phyloP scores from a whole-genome alignment of 2,797 vertebrate species.

The Paedocypris micromegethes region DNA sequence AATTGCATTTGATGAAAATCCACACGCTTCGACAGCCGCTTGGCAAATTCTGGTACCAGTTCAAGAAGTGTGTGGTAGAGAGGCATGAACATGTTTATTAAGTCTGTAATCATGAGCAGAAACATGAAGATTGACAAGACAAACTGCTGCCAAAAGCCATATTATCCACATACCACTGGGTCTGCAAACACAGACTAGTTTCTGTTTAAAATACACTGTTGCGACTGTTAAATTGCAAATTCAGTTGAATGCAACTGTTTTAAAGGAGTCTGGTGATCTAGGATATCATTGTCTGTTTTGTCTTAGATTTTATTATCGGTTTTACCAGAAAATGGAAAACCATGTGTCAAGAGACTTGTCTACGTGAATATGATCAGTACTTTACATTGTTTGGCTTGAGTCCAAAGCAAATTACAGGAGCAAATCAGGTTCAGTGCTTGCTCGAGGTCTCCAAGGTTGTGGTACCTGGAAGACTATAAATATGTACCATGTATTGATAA shows the following conservation, averaged over 20 bases:
- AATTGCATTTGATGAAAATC: neutral
- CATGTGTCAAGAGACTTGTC: too few relatives aligned
- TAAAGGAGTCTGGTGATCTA: constrained; percentile 13
- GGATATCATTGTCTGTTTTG: too few relatives aligned
- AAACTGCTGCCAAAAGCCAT: constrained; percentile 30
- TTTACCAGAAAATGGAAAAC: too few relatives aligned
- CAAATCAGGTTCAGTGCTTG: too few relatives aligned
- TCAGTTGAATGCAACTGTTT: constrained; percentile 19
- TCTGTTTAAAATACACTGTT: neutral
- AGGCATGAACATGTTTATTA: constrained; percentile 22
- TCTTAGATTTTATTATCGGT: too few relatives aligned
- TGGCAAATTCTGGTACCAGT: constrained; percentile 1
- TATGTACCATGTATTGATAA: too few relatives aligned
- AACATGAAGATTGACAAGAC: constrained; percentile 33
- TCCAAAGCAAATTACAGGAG: too few relatives aligned
- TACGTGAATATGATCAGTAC: too few relatives aligned
- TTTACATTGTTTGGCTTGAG: too few relatives aligned
- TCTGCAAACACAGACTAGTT: constrained; percentile 11
- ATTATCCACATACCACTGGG: constrained; percentile 9
- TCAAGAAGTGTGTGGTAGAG: neutral
- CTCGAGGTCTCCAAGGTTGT: too few relatives aligned
- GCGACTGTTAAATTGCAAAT: constrained; percentile 4
- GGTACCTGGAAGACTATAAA: too few relatives aligned
- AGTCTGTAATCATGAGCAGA: constrained; percentile 31
- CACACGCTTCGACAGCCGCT: neutral